phyloP scores from a whole-genome alignment of 2,797 vertebrate species.

The Hypotaenidia okinawae region DNA sequence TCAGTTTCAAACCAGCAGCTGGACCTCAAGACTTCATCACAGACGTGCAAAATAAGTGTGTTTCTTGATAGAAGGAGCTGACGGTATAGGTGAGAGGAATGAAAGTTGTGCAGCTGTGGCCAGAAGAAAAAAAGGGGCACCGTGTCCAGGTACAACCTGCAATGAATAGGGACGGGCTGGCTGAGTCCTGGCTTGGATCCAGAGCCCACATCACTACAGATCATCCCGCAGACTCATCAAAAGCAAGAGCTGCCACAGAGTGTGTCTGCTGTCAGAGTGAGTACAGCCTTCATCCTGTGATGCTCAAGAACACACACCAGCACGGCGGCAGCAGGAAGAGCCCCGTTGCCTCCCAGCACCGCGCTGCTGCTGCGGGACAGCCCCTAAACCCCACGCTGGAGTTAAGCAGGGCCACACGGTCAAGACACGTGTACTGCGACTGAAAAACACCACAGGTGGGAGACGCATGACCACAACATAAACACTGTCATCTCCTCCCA shows the following conservation, averaged over 20 bases:
- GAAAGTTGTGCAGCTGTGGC: background rate
- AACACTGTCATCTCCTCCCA: background rate
- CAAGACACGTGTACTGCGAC: fast-evolving
- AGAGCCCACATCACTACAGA: background rate
- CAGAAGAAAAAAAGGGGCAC: background rate
- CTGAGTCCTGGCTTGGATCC: background rate
- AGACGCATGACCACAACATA: background rate
- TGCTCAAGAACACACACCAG: background rate
- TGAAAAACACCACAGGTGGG: fast-evolving
- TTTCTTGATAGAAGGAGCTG: background rate
- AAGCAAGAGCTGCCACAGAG: background rate
- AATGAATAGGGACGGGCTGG: background rate
- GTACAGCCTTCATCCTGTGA: background rate
- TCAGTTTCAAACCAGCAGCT: background rate
- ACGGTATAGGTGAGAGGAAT: fast-evolving
- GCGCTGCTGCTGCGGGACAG: fast-evolving
- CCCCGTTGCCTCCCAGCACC: fast-evolving
- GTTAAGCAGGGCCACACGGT: background rate
- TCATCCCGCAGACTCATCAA: fast-evolving
- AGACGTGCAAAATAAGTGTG: fast-evolving
- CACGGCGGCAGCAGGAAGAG: fast-evolving
- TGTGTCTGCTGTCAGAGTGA: fast-evolving
- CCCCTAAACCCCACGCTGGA: background rate
- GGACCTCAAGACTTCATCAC: background rate
- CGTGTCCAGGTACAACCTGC: background rate